Conservation (phyloP, 2,113 vertebrate species). For the Oreochromis niloticus region DNA sequence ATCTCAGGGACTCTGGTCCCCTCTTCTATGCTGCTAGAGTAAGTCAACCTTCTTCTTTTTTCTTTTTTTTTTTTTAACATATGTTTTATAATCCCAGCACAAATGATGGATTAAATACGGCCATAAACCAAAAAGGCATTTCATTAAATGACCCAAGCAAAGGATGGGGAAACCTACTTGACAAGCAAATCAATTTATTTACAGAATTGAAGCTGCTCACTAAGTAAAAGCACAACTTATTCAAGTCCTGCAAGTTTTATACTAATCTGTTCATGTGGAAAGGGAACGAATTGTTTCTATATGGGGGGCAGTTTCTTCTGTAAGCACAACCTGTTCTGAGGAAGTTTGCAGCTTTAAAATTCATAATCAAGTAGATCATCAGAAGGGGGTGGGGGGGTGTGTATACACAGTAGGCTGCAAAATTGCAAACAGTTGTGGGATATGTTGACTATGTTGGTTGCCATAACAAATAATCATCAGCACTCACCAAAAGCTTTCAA, state of each 20-base stretch:
- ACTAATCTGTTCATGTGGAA: background rate
- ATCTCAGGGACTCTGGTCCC: constrained; percentile 77
- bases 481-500: background rate
- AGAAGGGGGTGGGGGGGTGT: too few species aligned
- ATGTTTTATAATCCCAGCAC: background rate
- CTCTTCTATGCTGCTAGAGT: constrained; percentile 79
- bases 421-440: background rate
- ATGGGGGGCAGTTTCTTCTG: background rate
- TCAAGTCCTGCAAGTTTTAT: background rate
- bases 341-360: background rate
- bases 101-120: fast-evolving
- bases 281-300: fast-evolving
- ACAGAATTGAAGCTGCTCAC: background rate
- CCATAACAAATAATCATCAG: background rate
- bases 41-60: background rate
- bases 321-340: background rate
- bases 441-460: background rate
- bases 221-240: background rate
- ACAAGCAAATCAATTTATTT: background rate
- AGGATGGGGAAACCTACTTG: background rate
- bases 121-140: background rate
- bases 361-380: background rate
- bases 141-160: background rate
- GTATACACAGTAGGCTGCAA: too few species aligned
- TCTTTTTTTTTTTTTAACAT: background rate